Conservation (phyloP, 2,113 vertebrate species). For the Spilogale gracilis region DNA sequence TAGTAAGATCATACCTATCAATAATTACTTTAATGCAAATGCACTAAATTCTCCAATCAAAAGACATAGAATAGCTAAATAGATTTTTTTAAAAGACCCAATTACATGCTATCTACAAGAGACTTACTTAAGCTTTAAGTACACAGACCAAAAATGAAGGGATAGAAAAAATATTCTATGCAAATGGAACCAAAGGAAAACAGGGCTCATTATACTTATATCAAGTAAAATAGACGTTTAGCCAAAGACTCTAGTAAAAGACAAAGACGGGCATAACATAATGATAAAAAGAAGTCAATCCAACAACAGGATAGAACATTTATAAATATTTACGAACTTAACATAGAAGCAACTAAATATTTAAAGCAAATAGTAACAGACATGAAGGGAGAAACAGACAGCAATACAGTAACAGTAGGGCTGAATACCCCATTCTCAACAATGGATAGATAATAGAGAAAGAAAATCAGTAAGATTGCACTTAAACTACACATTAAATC, state of each 20-base stretch:
- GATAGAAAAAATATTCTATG: not conserved
- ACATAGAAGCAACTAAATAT: not conserved
- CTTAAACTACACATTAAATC: not conserved
- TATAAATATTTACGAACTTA: not conserved
- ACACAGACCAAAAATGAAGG: not conserved
- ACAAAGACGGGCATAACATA: not conserved
- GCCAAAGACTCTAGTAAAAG: not conserved
- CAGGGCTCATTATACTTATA: not conserved
- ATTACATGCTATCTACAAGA: not conserved
- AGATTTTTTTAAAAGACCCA: not conserved
- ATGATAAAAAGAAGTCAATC: not conserved
- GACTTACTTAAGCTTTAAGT: not conserved
- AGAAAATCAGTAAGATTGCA: not conserved
- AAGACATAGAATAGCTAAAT: not conserved
- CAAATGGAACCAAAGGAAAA: not conserved
- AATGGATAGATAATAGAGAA: not conserved
- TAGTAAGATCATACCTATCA: not conserved
- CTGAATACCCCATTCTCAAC: not conserved
- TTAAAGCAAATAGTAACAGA: not conserved
- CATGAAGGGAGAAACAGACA: not conserved
- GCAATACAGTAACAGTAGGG: not conserved
- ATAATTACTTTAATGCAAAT: not conserved
- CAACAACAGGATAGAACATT: not conserved
- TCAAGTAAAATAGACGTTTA: not conserved
- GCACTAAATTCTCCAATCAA: not conserved